phyloP scores from a whole-genome alignment of 2,113 vertebrate genomes.

The Vanacampus margaritifer region DNA sequence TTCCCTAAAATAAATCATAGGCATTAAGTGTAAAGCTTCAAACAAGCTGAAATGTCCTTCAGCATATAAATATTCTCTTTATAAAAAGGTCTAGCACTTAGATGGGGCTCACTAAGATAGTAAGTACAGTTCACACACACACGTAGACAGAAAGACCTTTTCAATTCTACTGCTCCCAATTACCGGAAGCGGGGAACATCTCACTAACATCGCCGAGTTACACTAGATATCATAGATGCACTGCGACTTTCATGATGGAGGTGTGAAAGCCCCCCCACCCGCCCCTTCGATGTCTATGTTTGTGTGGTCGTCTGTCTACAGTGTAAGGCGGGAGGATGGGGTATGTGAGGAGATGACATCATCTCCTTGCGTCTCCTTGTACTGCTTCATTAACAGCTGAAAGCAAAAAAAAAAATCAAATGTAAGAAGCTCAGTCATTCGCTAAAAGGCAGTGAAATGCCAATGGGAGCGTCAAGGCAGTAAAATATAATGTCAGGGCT shows the following conservation, averaged over 20 bases:
- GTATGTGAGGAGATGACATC: constrained; percentile 57
- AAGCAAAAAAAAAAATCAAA: constrained; percentile 42
- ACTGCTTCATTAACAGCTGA: constrained; percentile 58
- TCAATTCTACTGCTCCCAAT: constrained; percentile 59
- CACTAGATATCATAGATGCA: constrained; percentile 56
- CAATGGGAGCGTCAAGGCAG: constrained; percentile 64
- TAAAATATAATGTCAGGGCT: constrained; percentile 67
- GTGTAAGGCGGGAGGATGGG: constrained; percentile 27
- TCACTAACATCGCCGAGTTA: constrained; percentile 49
- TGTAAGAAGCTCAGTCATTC: constrained; percentile 53
- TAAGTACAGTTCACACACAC: constrained; percentile 13
- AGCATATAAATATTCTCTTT: neutral
- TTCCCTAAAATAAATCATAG: constrained; percentile 12
- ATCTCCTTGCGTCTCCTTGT: constrained; percentile 55
- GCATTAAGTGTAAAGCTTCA: constrained; percentile 10
- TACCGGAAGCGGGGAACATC: constrained; percentile 57
- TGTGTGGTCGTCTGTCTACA: constrained; percentile 32
- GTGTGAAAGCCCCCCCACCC: constrained; percentile 48
- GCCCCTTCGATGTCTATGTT: constrained; percentile 28
- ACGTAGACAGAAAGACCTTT: constrained; percentile 54
- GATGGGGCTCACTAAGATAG: constrained; percentile 21
- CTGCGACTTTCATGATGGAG: constrained; percentile 62
- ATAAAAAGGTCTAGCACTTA: neutral
- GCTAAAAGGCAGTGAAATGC: constrained; percentile 65
- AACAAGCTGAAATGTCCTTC: constrained; percentile 6